Evolutionary conservation across 2,113 vertebrate species (phyloP).

Genomic region (Scomber colias): DNA sequence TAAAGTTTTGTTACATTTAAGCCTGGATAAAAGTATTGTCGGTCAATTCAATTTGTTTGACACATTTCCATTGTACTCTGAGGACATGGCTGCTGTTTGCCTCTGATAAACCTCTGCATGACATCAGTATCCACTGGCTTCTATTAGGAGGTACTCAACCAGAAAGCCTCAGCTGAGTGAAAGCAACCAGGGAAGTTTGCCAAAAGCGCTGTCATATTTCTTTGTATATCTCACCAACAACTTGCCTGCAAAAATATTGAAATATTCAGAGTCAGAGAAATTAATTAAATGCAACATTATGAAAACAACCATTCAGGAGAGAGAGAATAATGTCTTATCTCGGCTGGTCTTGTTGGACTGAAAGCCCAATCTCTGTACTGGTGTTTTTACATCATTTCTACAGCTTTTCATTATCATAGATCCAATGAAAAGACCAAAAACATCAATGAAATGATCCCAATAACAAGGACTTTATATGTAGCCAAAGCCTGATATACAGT

Average conservation of each 20-base stretch:
- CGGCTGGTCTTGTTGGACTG: too few species aligned
- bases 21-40: neutral
- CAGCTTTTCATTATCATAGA: too few species aligned
- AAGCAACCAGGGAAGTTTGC: neutral
- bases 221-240: conserved; percentile 1
- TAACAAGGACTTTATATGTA: too few species aligned
- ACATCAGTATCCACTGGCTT: conserved; percentile 47
- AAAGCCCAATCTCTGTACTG: too few species aligned
- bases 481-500: too few species aligned
- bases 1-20: conserved; percentile 2
- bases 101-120: conserved; percentile 54
- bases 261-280: neutral
- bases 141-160: conserved; percentile 37
- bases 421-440: too few species aligned
- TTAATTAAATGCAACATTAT: conserved; percentile 10
- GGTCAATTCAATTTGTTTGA: neutral
- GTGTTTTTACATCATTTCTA: too few species aligned
- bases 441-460: too few species aligned
- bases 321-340: too few species aligned
- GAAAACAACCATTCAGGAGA: too few species aligned
- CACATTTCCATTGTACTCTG: conserved; percentile 28
- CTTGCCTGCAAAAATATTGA: neutral
- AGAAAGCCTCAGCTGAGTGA: conserved; percentile 18
- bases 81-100: conserved; percentile 57
- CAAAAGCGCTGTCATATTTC: neutral